Evolutionary conservation across 2,797 vertebrate species (phyloP).

Genomic region (Knipowitschia caucasica): DNA sequence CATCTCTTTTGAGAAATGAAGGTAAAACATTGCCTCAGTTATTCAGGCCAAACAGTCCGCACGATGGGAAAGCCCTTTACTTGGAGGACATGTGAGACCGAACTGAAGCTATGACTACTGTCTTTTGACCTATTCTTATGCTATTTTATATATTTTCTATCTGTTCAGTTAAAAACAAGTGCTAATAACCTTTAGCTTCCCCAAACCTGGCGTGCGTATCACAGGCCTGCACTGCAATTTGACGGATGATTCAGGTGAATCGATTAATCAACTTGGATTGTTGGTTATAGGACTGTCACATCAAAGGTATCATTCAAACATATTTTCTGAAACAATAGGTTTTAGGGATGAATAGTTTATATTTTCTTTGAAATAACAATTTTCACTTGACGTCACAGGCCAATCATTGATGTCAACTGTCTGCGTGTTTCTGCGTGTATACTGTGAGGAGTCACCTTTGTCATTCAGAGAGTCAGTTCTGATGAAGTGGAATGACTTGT

Average conservation of each 20-base stretch:
- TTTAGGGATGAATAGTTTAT: too few species aligned
- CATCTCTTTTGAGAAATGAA: conserved; percentile 5
- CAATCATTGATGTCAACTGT: conserved; percentile 14
- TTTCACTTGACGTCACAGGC: conserved; percentile 16
- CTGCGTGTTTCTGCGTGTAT: neutral
- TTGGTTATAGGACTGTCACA: conserved; percentile 35
- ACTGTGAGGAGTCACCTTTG: conserved; percentile 36
- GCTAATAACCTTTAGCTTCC: neutral
- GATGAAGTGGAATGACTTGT: conserved; percentile 59
- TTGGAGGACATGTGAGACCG: conserved; percentile 28
- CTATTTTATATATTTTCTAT: neutral
- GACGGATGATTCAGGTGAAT: conserved; percentile 73
- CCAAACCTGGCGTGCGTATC: too few species aligned
- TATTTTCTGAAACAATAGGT: too few species aligned
- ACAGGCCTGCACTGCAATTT: conserved; percentile 68
- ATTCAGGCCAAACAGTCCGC: conserved; percentile 8
- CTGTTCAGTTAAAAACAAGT: neutral
- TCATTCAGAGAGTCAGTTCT: conserved; percentile 65
- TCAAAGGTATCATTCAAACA: too few species aligned
- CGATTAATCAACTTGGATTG: conserved; percentile 57
- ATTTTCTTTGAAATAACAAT: too few species aligned
- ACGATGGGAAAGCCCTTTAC: conserved; percentile 35
- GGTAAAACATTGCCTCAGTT: conserved; percentile 3
- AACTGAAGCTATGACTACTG: neutral
- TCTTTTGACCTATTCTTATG: neutral